Percentiles rank a stretch among this genome's conserved stretches.
These are phyloP conservation scores for Cataglyphis hispanica DNA, from an alignment of 1,140 invertebrate genomes.

Conservation along the genomic window DNA sequence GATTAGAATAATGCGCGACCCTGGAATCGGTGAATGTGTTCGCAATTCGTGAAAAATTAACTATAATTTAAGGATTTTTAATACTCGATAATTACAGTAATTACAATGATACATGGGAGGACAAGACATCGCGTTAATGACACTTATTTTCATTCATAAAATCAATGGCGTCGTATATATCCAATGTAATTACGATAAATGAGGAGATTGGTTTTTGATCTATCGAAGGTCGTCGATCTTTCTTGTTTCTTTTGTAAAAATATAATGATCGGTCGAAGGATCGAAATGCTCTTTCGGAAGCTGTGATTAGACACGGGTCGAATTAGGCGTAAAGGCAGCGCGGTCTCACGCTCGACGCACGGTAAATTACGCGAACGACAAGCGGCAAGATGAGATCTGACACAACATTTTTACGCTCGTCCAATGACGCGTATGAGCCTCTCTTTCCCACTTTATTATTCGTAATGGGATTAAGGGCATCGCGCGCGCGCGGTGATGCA, in stretches of 20 bases:
- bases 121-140: constrained; percentile 21
- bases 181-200: constrained; percentile 33
- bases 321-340: constrained; percentile 56
- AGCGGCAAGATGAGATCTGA: constrained; percentile 76
- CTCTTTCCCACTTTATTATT: constrained; percentile 77
- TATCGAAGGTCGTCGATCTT: neutral
- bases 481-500: constrained; percentile 64
- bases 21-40: constrained; percentile 17
- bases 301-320: constrained; percentile 52
- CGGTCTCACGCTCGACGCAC: constrained; percentile 67
- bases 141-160: constrained; percentile 37
- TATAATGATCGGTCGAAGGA: neutral
- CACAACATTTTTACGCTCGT: constrained; percentile 83
- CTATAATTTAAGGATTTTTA: constrained; percentile 12
- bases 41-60: neutral
- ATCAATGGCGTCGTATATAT: neutral
- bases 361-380: constrained; percentile 79
- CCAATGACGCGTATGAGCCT: constrained; percentile 57
- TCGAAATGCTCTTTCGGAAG: constrained; percentile 62
- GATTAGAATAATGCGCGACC: constrained; percentile 30
- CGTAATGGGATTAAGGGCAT: constrained; percentile 80
- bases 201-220: constrained; percentile 45
- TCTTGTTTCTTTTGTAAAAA: constrained; percentile 45
- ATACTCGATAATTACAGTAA: constrained; percentile 21
- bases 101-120: constrained; percentile 39